These are phyloP conservation scores for Reinhardtius hippoglossoides DNA, from an alignment of 2,113 vertebrate species.

Conservation along the genomic window DNA sequence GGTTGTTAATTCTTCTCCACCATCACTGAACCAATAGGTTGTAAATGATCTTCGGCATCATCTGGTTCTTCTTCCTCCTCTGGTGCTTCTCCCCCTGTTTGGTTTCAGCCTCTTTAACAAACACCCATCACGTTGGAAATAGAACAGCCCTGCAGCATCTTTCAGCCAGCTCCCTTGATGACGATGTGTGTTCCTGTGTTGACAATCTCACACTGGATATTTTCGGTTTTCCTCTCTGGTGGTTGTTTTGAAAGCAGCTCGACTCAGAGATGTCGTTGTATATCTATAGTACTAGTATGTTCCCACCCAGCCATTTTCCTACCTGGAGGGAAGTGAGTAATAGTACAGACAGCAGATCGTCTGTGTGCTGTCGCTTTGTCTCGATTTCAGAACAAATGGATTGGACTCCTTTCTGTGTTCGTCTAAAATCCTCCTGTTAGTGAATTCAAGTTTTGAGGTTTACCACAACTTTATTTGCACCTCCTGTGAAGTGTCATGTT, in stretches of 20 bases:
- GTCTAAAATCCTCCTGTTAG: not conserved
- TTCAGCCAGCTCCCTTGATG: conserved; percentile 32
- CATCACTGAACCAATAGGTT: not conserved
- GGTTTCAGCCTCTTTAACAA: conserved; percentile 34
- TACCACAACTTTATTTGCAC: not conserved
- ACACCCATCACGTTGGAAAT: conserved; percentile 50
- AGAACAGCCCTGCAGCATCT: conserved; percentile 49
- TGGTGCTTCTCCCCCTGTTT: conserved; percentile 20
- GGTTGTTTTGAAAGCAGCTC: conserved; percentile 24
- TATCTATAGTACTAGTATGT: conserved; percentile 25
- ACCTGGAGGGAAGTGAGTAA: conserved; percentile 31
- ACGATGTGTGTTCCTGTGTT: conserved; percentile 21
- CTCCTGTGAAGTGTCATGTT: not conserved
- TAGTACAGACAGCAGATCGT: not conserved
- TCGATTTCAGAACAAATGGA: not conserved
- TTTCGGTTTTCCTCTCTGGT: conserved; percentile 34
- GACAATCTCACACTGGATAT: conserved; percentile 43
- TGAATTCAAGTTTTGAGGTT: not conserved
- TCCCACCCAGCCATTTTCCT: conserved; percentile 6
- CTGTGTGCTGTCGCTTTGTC: conserved; percentile 1
- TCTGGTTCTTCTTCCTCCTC: not conserved
- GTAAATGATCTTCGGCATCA: not conserved
- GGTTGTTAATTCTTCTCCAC: not conserved
- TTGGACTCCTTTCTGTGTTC: not conserved
- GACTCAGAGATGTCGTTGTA: conserved; percentile 6